Evolutionary conservation across 2,797 vertebrate species (phyloP).

Genomic region (Nyctibius grandis): DNA sequence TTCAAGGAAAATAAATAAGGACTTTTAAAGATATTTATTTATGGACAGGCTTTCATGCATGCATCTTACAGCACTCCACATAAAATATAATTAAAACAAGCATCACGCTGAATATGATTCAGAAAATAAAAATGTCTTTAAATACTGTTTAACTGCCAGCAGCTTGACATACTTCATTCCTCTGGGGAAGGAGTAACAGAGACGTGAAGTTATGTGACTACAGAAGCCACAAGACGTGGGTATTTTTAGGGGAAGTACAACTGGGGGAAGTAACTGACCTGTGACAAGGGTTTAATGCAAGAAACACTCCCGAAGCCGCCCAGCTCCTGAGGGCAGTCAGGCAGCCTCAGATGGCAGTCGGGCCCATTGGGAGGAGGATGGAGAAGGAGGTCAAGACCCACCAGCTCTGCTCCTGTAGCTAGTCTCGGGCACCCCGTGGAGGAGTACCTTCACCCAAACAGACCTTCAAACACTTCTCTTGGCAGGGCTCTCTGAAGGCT

Average conservation of each 20-base stretch:
- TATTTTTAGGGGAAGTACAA: constrained; percentile 41
- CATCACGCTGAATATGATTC: constrained; percentile 40
- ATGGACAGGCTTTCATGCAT: constrained; percentile 30
- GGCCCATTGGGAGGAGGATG: background rate
- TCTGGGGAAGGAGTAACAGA: constrained; percentile 16
- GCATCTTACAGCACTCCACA: background rate
- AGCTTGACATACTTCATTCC: constrained; percentile 21
- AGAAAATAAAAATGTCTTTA: constrained; percentile 53
- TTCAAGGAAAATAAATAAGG: constrained; percentile 4
- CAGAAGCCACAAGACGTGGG: background rate
- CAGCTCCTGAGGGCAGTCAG: background rate
- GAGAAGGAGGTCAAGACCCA: background rate
- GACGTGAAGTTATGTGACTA: constrained; percentile 21
- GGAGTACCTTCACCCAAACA: background rate
- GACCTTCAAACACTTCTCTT: background rate
- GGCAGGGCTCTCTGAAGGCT: background rate
- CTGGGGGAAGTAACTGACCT: constrained; percentile 7
- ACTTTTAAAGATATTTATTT: constrained; percentile 37
- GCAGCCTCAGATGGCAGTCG: background rate
- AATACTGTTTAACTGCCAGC: constrained; percentile 33
- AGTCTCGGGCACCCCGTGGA: accelerated
- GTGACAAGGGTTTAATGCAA: background rate
- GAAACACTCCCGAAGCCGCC: accelerated
- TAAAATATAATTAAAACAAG: constrained; percentile 56
- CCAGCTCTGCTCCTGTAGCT: background rate